Base-by-base conservation (phyloP, 2,888 invertebrate genomes). In the Brassicogethes aeneus region DNA sequence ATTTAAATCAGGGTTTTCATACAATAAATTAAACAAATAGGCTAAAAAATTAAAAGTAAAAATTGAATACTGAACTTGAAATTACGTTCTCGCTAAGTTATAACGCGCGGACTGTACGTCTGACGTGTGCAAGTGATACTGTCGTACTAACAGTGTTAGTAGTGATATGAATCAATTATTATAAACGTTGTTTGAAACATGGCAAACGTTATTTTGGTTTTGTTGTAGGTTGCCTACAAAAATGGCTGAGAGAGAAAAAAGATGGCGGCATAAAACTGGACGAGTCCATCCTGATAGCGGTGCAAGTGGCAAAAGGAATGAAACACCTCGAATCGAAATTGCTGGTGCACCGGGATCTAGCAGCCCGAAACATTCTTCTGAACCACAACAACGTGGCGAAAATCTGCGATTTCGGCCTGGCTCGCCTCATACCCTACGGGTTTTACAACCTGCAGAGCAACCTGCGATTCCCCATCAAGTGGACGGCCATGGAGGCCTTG, bases 321-420 rank as follows among this genome's bases (percentile, higher is more conserved):
- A 91, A 94, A 53, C 95, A 95, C 62, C 74, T 95, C 10, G 83
- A 90, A 2, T 84, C 85, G 15, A 79, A 88, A 66, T 93, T 88
- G 74, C 90, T 87, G 60, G 50, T 90, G 1, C 90, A 91, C 55
- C 89, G 90, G 3, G 90, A 91, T 67, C 71, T 91, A 51, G 95
- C 94, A 1, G 93, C 93, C 1, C 76, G 95, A 53, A 95, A 95
- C 64, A 82, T 95, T 38, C 70, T 95, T 7, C 66, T 96, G 15
- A 85, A 91, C 2, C 91, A 93, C 40, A 80, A 89, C 51, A 90
- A 93, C 60, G 74, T 95, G 2, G 92, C 95, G 0, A 96, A 96
- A 68, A 95, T 96, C 51, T 94, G 94, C 62, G 95, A 96, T 68
- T 96, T 96, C 68, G 96, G 96, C 8, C 71, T 96, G 42, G 92